These are phyloP conservation scores for Hirundichthys speculiger DNA, from an alignment of 2,113 vertebrate species.

Conservation along the genomic window DNA sequence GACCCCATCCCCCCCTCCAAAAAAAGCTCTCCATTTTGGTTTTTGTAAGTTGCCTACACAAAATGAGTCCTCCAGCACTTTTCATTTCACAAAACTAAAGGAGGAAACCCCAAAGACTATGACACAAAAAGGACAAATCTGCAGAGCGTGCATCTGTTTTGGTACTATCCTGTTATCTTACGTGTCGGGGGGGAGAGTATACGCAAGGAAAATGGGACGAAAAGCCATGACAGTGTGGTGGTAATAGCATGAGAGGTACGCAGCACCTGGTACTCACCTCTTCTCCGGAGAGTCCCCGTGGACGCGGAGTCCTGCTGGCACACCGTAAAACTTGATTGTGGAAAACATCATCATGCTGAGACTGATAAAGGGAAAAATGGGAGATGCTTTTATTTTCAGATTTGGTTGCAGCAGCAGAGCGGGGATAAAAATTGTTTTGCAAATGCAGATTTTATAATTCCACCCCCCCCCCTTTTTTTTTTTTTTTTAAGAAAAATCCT, in stretches of 20 bases:
- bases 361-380: slow-evolving; percentile 63
- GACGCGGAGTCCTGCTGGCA: slow-evolving; percentile 65
- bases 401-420: slow-evolving; percentile 33
- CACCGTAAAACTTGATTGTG: slow-evolving; percentile 79
- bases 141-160: slow-evolving; percentile 65
- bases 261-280: slow-evolving; percentile 78
- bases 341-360: slow-evolving; percentile 77
- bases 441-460: slow-evolving; percentile 24
- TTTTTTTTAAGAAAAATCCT: not conserved
- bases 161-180: slow-evolving; percentile 55
- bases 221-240: slow-evolving; percentile 52
- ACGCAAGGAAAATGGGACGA: slow-evolving; percentile 65
- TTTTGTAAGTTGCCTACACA: slow-evolving; percentile 63
- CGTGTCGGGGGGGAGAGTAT: slow-evolving; percentile 18
- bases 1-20: slow-evolving; percentile 18
- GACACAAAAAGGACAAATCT: slow-evolving; percentile 58
- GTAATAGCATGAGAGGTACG: slow-evolving; percentile 62
- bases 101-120: slow-evolving; percentile 20
- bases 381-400: slow-evolving; percentile 52
- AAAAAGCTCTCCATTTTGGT: slow-evolving; percentile 78
- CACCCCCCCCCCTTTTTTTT: not conserved
- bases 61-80: slow-evolving; percentile 71
- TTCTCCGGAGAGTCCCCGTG: slow-evolving; percentile 60
- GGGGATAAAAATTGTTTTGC: slow-evolving; percentile 19
- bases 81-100: slow-evolving; percentile 29